Evolutionary conservation across 2,888 invertebrate genomes (phyloP).

Genomic region (Lycophotia porphyrea): DNA sequence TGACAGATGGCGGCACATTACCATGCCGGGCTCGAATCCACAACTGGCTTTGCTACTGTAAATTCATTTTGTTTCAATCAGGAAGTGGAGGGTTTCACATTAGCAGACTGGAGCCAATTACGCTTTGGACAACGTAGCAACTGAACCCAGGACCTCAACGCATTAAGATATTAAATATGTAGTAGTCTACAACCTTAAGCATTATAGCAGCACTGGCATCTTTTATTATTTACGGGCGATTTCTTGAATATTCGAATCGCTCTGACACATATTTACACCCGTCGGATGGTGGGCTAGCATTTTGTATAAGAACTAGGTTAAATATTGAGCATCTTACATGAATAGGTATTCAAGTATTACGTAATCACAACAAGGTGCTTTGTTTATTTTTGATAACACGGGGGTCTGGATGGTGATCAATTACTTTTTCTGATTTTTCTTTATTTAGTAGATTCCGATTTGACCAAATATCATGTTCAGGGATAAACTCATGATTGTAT

Average conservation of each 20-base stretch:
- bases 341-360: not conserved
- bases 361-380: not conserved
- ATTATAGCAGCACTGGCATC: constrained; percentile 18
- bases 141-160: not conserved
- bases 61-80: not conserved
- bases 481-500: no score
- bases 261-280: not conserved
- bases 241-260: constrained; percentile 24
- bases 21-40: not conserved
- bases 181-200: not conserved
- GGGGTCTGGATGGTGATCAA: no score
- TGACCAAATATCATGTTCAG: no score
- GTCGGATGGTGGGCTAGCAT: not conserved
- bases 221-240: constrained; percentile 34
- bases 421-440: no score
- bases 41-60: not conserved
- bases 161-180: not conserved
- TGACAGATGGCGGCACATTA: not conserved
- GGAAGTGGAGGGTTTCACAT: no score
- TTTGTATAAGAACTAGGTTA: constrained; percentile 2
- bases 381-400: no score
- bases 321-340: constrained; percentile 14
- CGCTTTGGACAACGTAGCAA: not conserved
- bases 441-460: no score
- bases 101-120: not conserved